These are phyloP conservation scores for Baronia brevicornis DNA, from an alignment of 2,888 invertebrate species.

Conservation along the genomic window DNA sequence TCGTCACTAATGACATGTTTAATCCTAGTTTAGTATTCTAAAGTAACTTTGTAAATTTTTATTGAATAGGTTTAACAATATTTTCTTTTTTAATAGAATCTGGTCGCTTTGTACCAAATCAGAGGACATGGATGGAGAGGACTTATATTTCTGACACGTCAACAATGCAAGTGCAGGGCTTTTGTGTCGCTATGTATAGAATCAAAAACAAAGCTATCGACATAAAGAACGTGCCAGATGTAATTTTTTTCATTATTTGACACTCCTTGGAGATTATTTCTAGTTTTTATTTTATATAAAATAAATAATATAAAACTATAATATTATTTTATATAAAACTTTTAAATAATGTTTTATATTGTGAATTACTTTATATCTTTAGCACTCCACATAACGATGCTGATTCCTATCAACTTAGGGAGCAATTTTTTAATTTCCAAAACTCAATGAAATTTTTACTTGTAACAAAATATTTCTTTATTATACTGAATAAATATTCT, in stretches of 20 bases:
- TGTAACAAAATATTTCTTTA: no score
- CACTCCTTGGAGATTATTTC: no score
- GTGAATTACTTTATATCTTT: no score
- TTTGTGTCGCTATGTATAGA: constrained; percentile 82
- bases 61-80: neutral
- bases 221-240: constrained; percentile 80
- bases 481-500: no score
- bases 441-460: no score
- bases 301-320: constrained; percentile 1
- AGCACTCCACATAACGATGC: neutral
- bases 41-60: no score
- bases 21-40: no score
- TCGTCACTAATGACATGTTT: no score
- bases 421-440: no score
- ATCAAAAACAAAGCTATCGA: constrained; percentile 77
- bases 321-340: neutral
- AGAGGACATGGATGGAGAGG: constrained; percentile 65
- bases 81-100: constrained; percentile 65
- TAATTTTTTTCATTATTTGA: constrained; percentile 47
- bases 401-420: no score
- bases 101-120: constrained; percentile 73
- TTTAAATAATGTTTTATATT: neutral
- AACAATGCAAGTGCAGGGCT: constrained; percentile 73
- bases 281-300: neutral
- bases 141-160: constrained; percentile 79